Evolutionary conservation across 2,888 invertebrate species (phyloP).

Genomic region (Drosophila eohydei): DNA sequence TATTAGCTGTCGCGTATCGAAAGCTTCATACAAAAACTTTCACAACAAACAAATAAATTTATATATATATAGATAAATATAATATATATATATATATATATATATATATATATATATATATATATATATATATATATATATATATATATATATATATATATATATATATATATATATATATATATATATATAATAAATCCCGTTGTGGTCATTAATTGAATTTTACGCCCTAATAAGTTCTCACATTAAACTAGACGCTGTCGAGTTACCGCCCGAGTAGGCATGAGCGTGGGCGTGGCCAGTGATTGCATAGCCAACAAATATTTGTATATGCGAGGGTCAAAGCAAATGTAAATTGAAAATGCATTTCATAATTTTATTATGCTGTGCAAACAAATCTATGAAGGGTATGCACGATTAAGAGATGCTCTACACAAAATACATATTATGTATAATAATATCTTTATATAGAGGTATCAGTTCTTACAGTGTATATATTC

Average conservation of each 20-base stretch:
- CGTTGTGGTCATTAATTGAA: conserved; percentile 65
- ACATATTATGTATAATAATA: background rate
- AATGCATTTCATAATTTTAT: conserved; percentile 16
- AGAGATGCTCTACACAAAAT: background rate
- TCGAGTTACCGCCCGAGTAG: background rate
- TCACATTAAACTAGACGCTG: background rate
- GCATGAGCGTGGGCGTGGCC: conserved; percentile 19
- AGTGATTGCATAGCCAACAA: conserved; percentile 32
- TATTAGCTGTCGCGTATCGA: conserved; percentile 61
- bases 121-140: background rate
- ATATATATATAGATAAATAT: no score
- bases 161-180: conserved; percentile 1
- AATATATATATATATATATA: background rate
- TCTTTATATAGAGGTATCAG: background rate
- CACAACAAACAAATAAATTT: conserved; percentile 3
- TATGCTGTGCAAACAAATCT: background rate
- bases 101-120: conserved; percentile 1
- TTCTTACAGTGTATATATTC: background rate
- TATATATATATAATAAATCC: conserved; percentile 35
- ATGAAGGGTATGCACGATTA: background rate
- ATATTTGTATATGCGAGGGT: conserved; percentile 3
- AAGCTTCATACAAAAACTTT: conserved; percentile 42
- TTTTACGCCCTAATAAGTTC: conserved; percentile 65
- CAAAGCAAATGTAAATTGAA: conserved; percentile 13
- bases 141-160: background rate